A percentile compares a stretch with the other conserved stretches of the same genome.
Conservation (phyloP, 2,797 vertebrate species). For the Pipistrellus nathusii region DNA sequence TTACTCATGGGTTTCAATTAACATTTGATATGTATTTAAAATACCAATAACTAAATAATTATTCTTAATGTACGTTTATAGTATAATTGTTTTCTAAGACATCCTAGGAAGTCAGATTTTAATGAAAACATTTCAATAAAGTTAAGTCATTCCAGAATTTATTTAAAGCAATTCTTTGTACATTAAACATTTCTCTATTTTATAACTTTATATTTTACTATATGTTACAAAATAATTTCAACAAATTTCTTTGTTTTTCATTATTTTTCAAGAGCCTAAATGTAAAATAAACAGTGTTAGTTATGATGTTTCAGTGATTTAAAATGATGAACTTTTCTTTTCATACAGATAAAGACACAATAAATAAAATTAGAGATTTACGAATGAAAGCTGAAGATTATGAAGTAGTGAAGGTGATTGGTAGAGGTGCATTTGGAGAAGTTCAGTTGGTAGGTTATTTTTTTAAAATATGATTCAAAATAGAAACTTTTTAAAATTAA, state of each 20-base stretch:
- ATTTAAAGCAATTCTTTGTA: conserved; percentile 48
- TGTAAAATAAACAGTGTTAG: conserved; percentile 55
- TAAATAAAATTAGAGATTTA: conserved; percentile 98
- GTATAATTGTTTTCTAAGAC: conserved; percentile 48
- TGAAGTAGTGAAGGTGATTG: conserved; percentile 99
- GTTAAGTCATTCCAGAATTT: conserved; percentile 56
- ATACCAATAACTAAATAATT: background rate
- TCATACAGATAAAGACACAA: conserved; percentile 95
- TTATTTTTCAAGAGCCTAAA: conserved; percentile 53
- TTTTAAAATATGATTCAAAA: conserved; percentile 37
- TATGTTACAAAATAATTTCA: conserved; percentile 23
- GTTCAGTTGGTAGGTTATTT: conserved; percentile 95
- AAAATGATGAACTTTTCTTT: conserved; percentile 76
- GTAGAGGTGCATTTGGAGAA: conserved; percentile 99
- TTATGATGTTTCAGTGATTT: conserved; percentile 66
- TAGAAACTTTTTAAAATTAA: conserved; percentile 54
- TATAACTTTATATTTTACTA: background rate
- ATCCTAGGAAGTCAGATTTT: conserved; percentile 14
- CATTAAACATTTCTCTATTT: conserved; percentile 45
- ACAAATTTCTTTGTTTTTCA: conserved; percentile 24
- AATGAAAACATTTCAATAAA: conserved; percentile 48
- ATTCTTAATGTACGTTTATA: conserved; percentile 13
- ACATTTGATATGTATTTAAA: conserved; percentile 50
- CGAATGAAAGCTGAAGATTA: conserved; percentile 99
- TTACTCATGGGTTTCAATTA: conserved; percentile 24